phyloP scores from a whole-genome alignment of 2,113 vertebrate genomes.

The Myiopsitta monachus region DNA sequence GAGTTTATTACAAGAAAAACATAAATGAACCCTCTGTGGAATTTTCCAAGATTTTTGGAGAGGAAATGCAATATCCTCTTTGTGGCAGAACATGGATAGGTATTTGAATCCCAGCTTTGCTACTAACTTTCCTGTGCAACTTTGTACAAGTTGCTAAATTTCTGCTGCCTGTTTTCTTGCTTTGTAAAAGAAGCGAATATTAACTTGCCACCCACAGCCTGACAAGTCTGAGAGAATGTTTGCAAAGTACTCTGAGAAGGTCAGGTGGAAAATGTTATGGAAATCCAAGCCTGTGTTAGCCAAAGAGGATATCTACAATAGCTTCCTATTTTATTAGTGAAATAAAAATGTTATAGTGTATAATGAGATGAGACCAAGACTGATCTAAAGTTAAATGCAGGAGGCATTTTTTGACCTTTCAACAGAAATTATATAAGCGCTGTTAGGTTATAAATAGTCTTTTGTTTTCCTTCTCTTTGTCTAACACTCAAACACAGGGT shows the following conservation, averaged over 20 bases:
- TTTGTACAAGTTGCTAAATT: not conserved
- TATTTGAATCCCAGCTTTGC: not conserved
- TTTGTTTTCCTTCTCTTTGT: slow-evolving; percentile 56
- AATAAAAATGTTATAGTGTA: not conserved
- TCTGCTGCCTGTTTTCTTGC: not conserved
- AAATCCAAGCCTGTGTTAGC: not conserved
- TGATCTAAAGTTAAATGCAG: slow-evolving; percentile 15
- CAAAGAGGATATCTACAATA: not conserved
- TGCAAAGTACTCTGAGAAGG: not conserved
- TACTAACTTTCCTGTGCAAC: not conserved
- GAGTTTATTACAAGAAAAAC: slow-evolving; percentile 3
- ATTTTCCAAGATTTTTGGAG: slow-evolving; percentile 18
- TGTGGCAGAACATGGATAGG: not conserved
- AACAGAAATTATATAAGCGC: slow-evolving; percentile 51
- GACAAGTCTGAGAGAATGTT: not conserved
- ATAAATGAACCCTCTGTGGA: not conserved
- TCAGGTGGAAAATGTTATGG: not conserved
- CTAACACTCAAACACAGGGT: slow-evolving; percentile 45
- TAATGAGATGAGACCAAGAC: not conserved
- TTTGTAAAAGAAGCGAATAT: not conserved
- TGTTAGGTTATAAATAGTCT: slow-evolving; percentile 40
- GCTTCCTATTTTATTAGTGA: not conserved
- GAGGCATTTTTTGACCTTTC: slow-evolving; percentile 34
- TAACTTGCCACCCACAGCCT: not conserved
- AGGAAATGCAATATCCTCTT: slow-evolving; percentile 16